phyloP scores from a whole-genome alignment of 2,797 vertebrate species.

The Prionace glauca region DNA sequence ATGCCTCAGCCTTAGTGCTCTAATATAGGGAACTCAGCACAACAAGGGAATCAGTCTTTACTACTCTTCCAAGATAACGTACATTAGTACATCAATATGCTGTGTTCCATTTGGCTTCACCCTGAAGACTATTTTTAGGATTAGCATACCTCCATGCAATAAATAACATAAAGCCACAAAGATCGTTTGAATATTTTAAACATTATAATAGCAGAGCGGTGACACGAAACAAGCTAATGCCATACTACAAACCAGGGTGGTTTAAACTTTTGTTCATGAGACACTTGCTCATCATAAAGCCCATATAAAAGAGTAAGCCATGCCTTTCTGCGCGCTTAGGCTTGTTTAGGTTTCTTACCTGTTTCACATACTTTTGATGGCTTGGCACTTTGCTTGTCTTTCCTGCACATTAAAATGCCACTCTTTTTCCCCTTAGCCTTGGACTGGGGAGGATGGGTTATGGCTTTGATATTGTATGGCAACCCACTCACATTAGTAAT shows the following conservation, averaged over 20 bases:
- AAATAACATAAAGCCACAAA: not conserved
- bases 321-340: too few relatives aligned
- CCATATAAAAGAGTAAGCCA: not conserved
- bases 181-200: not conserved
- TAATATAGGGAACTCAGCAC: not conserved
- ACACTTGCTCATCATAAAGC: not conserved
- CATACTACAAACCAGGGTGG: not conserved
- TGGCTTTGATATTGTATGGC: not conserved
- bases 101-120: not conserved
- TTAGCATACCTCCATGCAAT: not conserved
- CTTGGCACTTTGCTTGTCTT: not conserved
- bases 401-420: not conserved
- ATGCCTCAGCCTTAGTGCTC: not conserved
- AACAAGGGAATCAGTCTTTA: not conserved
- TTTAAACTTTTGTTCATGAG: not conserved
- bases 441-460: too few relatives aligned
- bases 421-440: not conserved
- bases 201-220: not conserved
- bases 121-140: not conserved
- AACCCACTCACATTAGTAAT: not conserved
- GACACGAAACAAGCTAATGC: not conserved
- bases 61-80: not conserved
- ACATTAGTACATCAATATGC: not conserved
- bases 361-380: not conserved
- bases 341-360: not conserved